A percentile compares a stretch with the other conserved stretches of the same genome.
Conservation (phyloP, 2,113 vertebrate genomes). For the Petroica traversi region DNA sequence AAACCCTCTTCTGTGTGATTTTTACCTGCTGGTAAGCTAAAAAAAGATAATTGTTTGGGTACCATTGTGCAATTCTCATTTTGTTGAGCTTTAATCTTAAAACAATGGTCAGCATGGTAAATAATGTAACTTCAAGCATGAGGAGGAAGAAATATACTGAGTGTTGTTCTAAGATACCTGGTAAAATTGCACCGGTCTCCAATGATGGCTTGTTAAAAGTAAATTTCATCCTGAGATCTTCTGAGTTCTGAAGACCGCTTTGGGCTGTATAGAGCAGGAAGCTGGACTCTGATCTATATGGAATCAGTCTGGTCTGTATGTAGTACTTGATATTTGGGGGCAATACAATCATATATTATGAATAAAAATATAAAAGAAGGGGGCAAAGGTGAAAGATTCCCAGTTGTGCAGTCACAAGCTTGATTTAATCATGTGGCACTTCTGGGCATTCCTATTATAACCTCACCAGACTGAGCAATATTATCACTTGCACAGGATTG, state of each 20-base stretch:
- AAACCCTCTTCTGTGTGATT: neutral
- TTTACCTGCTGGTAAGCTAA: neutral
- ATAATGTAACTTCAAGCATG: neutral
- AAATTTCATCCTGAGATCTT: neutral
- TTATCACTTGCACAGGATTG: neutral
- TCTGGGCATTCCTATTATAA: neutral
- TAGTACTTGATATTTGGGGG: neutral
- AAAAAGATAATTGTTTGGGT: rapidly evolving
- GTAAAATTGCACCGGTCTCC: neutral
- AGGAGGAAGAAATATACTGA: neutral
- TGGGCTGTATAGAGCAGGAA: neutral
- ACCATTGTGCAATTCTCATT: neutral
- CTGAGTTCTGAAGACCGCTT: neutral
- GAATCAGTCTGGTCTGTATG: neutral
- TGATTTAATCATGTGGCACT: neutral
- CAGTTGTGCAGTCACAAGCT: neutral
- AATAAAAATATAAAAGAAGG: neutral
- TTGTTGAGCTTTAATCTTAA: neutral
- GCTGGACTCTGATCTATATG: neutral
- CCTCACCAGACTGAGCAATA: neutral
- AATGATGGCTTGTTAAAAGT: neutral
- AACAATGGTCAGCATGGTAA: neutral
- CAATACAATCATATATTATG: neutral
- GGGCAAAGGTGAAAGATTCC: neutral
- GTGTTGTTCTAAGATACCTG: neutral